Percentiles rank a stretch among this genome's conserved stretches.
These are phyloP conservation scores for Blera fallax DNA, from an alignment of 2,888 invertebrate species.

Conservation along the genomic window DNA sequence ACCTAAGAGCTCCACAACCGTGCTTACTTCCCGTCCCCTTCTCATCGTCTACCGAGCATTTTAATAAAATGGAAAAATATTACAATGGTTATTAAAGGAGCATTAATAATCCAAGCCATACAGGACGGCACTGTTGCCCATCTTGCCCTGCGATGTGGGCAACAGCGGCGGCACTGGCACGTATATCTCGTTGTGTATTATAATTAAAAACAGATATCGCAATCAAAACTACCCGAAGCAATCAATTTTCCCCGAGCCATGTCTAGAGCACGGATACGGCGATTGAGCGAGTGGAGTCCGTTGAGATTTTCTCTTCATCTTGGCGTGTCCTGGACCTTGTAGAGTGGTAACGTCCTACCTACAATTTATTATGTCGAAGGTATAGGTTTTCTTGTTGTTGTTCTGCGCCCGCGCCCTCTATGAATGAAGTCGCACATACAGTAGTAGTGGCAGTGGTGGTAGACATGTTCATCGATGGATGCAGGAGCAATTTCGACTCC, in stretches of 20 bases:
- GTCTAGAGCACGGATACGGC: no score
- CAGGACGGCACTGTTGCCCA: background rate
- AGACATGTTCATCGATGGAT: slow-evolving; percentile 65
- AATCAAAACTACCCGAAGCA: slow-evolving; percentile 73
- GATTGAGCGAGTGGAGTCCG: slow-evolving; percentile 18
- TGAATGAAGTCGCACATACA: slow-evolving; percentile 61
- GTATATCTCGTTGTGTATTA: slow-evolving; percentile 63
- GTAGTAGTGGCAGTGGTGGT: slow-evolving; percentile 62
- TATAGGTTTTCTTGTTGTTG: slow-evolving; percentile 37
- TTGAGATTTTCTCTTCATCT: background rate
- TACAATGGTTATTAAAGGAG: slow-evolving; percentile 63
- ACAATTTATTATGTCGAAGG: slow-evolving; percentile 66
- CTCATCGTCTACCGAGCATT: background rate
- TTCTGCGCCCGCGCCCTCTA: slow-evolving; percentile 60
- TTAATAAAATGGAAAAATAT: slow-evolving; percentile 64
- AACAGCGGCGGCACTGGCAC: slow-evolving; percentile 19
- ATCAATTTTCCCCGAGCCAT: slow-evolving; percentile 67
- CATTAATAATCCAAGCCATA: slow-evolving; percentile 57
- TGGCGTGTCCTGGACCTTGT: slow-evolving; percentile 7
- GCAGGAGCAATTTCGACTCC: slow-evolving; percentile 16
- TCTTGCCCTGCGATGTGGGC: background rate
- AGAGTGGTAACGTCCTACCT: slow-evolving; percentile 61
- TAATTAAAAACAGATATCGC: slow-evolving; percentile 73
- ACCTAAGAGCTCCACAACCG: background rate
- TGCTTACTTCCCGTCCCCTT: background rate